Evolutionary conservation across 2,888 invertebrate genomes (phyloP), one percentile per base, ranked within the genome.

Genomic region (Odiellus spinosus): DNA sequence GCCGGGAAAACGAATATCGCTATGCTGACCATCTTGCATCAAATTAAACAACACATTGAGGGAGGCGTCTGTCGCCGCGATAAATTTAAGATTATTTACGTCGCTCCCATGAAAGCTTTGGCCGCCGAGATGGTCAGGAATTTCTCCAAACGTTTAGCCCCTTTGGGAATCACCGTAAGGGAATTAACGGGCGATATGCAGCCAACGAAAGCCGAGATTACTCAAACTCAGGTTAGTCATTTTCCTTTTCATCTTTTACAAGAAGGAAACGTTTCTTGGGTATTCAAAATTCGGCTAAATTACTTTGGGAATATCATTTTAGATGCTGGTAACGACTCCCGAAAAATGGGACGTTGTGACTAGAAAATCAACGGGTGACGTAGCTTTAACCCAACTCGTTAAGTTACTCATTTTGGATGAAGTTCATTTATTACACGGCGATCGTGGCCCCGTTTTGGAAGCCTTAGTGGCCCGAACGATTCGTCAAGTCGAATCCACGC

Each of bases 311-410:
- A n/a, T n/a, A n/a, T n/a, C n/a, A n/a, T n/a, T n/a, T 43, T 55
- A 72, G 68, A 91, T 98, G 81, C 74, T 99, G 41, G 87, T 99
- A 1, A 90, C 95, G 2, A 99, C 98, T 0, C 98, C 98, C 0
- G 98, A 99, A 68, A 99, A 99, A 62, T 98, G 98, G 96, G 98
- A 99, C 65, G 93, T 99, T 5, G 90, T 98, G 1, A 96, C 96
- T 0, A 74, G 98, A 55, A 99, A 99, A 59, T 64, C 66, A 42
- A 67, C 64, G 73, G 82, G 88, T 6, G 91, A 93, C 64, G 81
- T 86, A 4, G 83, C 84, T 44, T 71, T 96, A 33, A 82, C 88
- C 0, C 82, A 83, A 55, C 75, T 93, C 46, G 91, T 98, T 1
- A 83, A 86, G 59, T 71, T 98, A 19, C 70, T 98, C 5, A 98